phyloP scores from a whole-genome alignment of 2,113 vertebrate genomes.

The Atlantisia rogersi region DNA sequence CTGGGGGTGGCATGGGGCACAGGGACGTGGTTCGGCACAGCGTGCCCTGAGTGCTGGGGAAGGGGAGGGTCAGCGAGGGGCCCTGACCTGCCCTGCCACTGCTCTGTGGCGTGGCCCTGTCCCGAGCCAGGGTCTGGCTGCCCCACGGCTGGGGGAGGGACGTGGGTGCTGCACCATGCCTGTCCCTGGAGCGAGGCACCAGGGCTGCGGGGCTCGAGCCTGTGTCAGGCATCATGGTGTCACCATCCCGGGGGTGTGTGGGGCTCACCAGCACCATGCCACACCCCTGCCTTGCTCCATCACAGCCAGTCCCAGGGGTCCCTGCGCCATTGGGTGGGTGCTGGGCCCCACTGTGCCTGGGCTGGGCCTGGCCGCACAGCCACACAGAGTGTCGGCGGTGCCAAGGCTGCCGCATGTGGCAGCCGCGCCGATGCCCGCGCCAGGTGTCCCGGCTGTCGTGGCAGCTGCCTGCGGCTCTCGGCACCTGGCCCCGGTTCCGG shows the following conservation, averaged over 20 bases:
- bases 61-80: neutral
- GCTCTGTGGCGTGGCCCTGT: neutral
- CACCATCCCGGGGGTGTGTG: fast-evolving
- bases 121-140: neutral
- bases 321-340: neutral
- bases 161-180: neutral
- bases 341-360: neutral
- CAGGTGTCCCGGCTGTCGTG: conserved; percentile 1
- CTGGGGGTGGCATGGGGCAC: too few species aligned
- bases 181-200: fast-evolving
- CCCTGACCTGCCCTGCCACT: too few species aligned
- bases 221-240: fast-evolving
- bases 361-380: neutral
- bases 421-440: neutral
- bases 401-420: fast-evolving
- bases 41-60: too few species aligned
- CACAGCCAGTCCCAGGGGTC: too few species aligned
- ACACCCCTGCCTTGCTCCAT: neutral
- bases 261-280: neutral
- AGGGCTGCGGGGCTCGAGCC: neutral
- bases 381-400: fast-evolving
- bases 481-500: neutral
- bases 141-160: neutral
- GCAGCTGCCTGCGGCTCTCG: neutral
- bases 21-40: fast-evolving